Percentiles rank a stretch among this genome's conserved stretches.
Conservation (phyloP, 2,888 invertebrate genomes). For the Aspidiotus destructor region DNA sequence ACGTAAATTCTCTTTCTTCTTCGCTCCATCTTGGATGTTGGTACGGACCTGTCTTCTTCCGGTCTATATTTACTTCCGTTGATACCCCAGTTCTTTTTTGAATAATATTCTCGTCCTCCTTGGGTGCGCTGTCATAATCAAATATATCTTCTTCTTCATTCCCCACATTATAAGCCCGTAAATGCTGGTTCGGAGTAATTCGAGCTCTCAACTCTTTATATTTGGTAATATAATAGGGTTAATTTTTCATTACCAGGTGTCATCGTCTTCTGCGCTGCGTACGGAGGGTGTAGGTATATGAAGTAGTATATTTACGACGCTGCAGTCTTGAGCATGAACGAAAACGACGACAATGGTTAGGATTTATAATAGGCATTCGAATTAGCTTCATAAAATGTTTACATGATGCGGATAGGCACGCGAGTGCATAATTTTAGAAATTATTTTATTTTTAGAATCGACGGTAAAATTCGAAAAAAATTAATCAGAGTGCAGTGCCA, state of each 20-base stretch:
- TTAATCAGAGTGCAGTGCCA: too few species aligned
- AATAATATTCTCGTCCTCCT: not conserved
- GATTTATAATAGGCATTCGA: too few species aligned
- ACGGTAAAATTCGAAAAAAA: too few species aligned
- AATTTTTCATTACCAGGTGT: conserved; percentile 22
- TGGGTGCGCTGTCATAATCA: not conserved
- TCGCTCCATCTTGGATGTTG: not conserved
- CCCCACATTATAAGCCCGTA: conserved; percentile 10
- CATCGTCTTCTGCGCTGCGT: not conserved
- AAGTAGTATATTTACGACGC: too few species aligned
- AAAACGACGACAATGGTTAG: too few species aligned
- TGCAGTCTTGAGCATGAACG: too few species aligned
- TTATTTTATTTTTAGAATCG: too few species aligned
- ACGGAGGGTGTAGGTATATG: too few species aligned
- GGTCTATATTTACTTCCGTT: conserved; percentile 30
- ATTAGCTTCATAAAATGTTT: too few species aligned
- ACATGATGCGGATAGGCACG: too few species aligned
- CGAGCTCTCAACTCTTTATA: conserved; percentile 20
- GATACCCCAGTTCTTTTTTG: not conserved
- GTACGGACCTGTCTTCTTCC: conserved; percentile 31
- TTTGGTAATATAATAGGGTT: conserved; percentile 17
- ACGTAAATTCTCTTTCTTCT: not conserved
- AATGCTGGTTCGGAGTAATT: conserved; percentile 13
- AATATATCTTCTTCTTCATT: not conserved
- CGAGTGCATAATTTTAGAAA: too few species aligned